A percentile compares a stretch with the other conserved stretches of the same genome.
These are phyloP conservation scores for Xenus cinereus DNA, from an alignment of 2,113 vertebrate genomes.

Conservation along the genomic window DNA sequence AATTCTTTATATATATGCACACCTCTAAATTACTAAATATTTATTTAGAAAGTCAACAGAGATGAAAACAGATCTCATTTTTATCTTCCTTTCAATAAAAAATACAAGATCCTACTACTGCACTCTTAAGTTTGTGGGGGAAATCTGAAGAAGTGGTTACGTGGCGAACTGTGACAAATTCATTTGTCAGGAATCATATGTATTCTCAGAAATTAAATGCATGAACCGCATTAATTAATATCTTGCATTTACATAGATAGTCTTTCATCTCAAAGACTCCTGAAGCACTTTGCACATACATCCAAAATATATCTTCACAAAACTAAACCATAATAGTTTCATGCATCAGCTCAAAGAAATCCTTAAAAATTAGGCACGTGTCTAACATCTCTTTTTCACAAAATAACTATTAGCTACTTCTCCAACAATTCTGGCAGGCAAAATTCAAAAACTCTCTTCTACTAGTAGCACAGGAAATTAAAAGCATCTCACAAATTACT, in stretches of 20 bases:
- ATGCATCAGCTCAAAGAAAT: neutral
- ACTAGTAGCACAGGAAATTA: slow-evolving; percentile 38
- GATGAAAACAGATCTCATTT: neutral
- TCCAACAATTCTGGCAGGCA: neutral
- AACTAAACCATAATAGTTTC: neutral
- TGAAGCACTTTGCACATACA: neutral
- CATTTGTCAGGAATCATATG: neutral
- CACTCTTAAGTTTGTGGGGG: neutral
- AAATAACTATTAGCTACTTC: neutral
- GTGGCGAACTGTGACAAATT: neutral
- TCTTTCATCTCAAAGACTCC: neutral
- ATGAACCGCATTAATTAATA: neutral
- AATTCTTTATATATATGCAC: neutral
- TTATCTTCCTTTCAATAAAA: neutral
- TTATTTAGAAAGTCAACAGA: neutral
- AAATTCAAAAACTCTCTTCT: neutral
- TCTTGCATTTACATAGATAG: neutral
- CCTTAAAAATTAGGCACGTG: neutral
- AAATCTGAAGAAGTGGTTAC: neutral
- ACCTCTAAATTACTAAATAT: neutral
- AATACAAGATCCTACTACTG: neutral
- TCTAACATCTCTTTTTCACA: neutral
- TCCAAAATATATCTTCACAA: neutral
- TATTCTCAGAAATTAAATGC: neutral
- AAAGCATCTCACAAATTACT: slow-evolving; percentile 37